These are phyloP conservation scores for Stenodera caucasica DNA, from an alignment of 2,888 invertebrate species.

Conservation along the genomic window DNA sequence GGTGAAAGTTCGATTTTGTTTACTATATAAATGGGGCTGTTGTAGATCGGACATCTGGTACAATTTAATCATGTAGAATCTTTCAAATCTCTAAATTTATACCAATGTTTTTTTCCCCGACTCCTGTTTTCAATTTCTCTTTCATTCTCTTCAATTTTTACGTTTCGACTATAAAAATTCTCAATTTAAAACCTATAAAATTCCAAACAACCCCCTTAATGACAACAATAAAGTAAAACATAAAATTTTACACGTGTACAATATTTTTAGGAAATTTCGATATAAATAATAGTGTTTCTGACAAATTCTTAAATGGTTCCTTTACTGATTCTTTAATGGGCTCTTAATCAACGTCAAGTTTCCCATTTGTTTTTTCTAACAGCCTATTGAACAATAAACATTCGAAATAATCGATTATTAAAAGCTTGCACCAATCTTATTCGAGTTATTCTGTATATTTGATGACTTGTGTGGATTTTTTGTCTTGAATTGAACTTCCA, in stretches of 20 bases:
- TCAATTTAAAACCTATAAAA: conserved; percentile 33
- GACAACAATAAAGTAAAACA: conserved; percentile 25
- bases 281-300: neutral
- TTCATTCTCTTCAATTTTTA: conserved; percentile 14
- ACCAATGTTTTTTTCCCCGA: neutral
- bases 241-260: conserved; percentile 17
- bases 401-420: too few relatives aligned
- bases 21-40: too few relatives aligned
- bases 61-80: too few relatives aligned
- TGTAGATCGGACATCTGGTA: too few relatives aligned
- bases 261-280: neutral
- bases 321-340: conserved; percentile 25
- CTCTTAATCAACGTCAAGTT: conserved; percentile 24
- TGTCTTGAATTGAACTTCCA: too few relatives aligned
- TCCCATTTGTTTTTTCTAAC: conserved; percentile 12
- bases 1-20: too few relatives aligned
- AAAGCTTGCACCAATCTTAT: too few relatives aligned
- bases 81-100: neutral
- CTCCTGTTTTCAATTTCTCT: neutral
- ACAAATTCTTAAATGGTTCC: neutral
- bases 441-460: too few relatives aligned
- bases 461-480: too few relatives aligned
- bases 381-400: too few relatives aligned
- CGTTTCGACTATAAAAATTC: conserved; percentile 25
- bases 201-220: conserved; percentile 17